Evolutionary conservation across 2,888 invertebrate species (phyloP), one percentile per base, ranked within the genome.

Genomic region (Andrena trimmerana): DNA sequence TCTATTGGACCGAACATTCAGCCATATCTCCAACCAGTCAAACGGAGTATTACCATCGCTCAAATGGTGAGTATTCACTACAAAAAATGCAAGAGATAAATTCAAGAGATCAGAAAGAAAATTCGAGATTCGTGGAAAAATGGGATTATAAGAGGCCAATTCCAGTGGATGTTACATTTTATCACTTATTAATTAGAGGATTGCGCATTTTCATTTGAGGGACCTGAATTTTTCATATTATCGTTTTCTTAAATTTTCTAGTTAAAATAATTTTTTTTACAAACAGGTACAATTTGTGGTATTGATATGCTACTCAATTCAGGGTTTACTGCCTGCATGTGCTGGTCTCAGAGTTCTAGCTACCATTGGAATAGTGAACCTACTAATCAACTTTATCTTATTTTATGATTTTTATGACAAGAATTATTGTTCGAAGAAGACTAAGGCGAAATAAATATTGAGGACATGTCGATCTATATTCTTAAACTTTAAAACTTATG

Each of bases 311-410:
- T 52, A 7, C 52, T 6, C 6, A 4, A n/a, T 16, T 52, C 52
- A 52, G 20, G n/a, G 1, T 20, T 52, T 52, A 2, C 7, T 52
- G n/a, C 52, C 52, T n/a, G 0, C 7, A 0, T 52, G 52, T 52
- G 0, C 52, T 20, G 20, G 20, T 2, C 2, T 7, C 0, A 0
- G 0, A 20, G n/a, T 20, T 16, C 10, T 0, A n/a, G 52, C n/a
- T 7, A 0, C 2, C 6, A n/a, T 52, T 52, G 0, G 0, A 7
- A 20, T 0, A 52, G n/a, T n/a, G 52, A 20, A 52, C 2, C 7
- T 52, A 20, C 20, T 2, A 20, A 52, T 52, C 20, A 52, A 52
- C 20, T 52, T 52, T n/a, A 52, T 52, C 16, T 20, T 52, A 52
- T 52, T 52, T 52, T 52, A 52, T 20, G 7, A 52, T 52, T 52